Percentiles rank a stretch among this genome's conserved stretches.
phyloP scores from a whole-genome alignment of 2,113 vertebrate species.

The Orientallactaga bullata region DNA sequence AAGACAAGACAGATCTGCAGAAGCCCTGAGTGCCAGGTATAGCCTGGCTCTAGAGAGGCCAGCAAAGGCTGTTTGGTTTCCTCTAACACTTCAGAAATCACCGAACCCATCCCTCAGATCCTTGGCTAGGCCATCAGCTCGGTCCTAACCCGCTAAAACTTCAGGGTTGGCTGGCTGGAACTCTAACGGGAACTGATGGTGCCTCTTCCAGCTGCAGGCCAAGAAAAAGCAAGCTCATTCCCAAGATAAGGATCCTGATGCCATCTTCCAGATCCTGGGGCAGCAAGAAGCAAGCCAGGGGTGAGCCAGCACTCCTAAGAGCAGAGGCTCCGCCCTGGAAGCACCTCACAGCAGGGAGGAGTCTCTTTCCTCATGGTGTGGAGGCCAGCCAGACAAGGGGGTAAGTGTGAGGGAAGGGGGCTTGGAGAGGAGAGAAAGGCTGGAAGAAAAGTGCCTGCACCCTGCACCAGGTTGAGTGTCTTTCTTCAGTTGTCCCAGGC shows the following conservation, averaged over 20 bases:
- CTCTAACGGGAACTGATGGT: constrained; percentile 62
- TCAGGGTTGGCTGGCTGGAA: not conserved
- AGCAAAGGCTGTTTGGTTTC: not conserved
- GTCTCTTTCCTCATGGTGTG: not conserved
- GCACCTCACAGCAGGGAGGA: not conserved
- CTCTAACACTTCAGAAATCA: not conserved
- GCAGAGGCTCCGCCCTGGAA: constrained; percentile 46
- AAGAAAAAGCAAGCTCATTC: constrained; percentile 49
- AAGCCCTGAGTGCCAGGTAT: not conserved
- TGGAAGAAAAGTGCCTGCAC: not conserved
- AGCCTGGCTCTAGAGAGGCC: not conserved
- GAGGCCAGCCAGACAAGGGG: not conserved
- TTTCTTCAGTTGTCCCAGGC: not conserved
- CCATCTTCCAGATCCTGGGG: constrained; percentile 51
- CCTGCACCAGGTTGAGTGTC: not conserved
- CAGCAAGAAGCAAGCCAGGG: not conserved
- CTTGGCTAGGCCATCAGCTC: not conserved
- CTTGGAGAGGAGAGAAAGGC: not conserved
- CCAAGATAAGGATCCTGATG: constrained; percentile 78
- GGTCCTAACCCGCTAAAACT: not conserved
- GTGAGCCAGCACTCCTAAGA: constrained; percentile 29
- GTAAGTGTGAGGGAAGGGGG: constrained; percentile 7
- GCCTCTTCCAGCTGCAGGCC: constrained; percentile 54
- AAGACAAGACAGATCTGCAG: constrained; percentile 21
- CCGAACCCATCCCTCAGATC: not conserved